Evolutionary conservation across 2,113 vertebrate species (phyloP).

Genomic region (Anseranas semipalmata): DNA sequence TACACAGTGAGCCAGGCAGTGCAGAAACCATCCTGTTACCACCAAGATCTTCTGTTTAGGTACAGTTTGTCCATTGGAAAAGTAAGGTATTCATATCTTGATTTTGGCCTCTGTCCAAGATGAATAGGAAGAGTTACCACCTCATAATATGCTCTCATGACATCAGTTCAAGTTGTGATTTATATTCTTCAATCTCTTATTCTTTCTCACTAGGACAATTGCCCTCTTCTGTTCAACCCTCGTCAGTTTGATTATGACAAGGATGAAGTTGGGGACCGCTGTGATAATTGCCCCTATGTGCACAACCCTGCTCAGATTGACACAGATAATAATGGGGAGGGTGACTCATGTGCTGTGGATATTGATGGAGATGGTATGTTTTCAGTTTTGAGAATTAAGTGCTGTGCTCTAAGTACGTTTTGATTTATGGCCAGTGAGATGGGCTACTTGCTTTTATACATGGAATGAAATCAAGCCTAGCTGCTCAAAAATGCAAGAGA

Average conservation of each 20-base stretch:
- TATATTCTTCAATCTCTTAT: neutral
- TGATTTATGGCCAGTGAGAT: neutral
- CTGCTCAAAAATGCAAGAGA: neutral
- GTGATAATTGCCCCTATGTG: conserved; percentile 96
- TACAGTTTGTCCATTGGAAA: neutral
- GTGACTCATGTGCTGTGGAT: conserved; percentile 92
- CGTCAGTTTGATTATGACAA: conserved; percentile 96
- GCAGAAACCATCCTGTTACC: neutral
- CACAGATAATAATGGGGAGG: conserved; percentile 92
- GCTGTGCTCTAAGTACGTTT: neutral
- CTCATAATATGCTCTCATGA: neutral
- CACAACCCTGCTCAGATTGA: conserved; percentile 97
- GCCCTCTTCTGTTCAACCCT: conserved; percentile 93
- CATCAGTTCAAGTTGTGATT: neutral
- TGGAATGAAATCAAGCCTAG: neutral
- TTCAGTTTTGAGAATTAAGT: neutral
- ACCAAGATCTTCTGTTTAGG: neutral
- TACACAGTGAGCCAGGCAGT: neutral
- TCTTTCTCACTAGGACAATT: conserved; percentile 87
- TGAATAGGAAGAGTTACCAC: neutral
- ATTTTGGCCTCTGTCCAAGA: neutral
- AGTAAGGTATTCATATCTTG: neutral
- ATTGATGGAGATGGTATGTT: conserved; percentile 95
- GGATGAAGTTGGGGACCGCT: conserved; percentile 95
- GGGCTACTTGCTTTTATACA: neutral